Evolutionary conservation across 2,888 invertebrate genomes (phyloP), one percentile per base, ranked within the genome.

Genomic region (Cybosia mesomella): DNA sequence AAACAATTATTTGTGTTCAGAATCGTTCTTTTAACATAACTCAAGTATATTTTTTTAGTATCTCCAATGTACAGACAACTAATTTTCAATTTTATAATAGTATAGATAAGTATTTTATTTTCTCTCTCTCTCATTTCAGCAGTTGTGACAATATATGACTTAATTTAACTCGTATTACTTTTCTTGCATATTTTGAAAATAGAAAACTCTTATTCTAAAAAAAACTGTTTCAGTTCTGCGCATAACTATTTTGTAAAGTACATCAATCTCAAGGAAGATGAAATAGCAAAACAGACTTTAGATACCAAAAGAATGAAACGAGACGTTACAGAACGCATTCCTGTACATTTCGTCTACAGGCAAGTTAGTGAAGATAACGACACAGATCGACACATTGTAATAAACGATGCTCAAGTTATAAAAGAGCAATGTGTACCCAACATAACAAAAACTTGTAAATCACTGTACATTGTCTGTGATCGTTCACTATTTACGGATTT

Each of bases 401-500:
- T 95, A 64, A 85, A 87, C 71, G 88, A 93, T 18, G 92, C 92
- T 22, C 87, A 93, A 86, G 73, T 93, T 21, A 75, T 95, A 21
- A 91, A 92, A 85, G 93, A 94, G 77, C 83, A 91, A 69, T 95
- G 95, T 82, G 87, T 94, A 32, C 94, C 93, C 1, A 94, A 93
- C 73, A 85, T 94, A 32, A 93, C 91, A 54, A 94, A 90, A 85
- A 91, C 91, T 22, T 96, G 96, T 81, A 92, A 92, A 86, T 95
- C 95, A 28, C 84, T 96, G 22, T 96, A 95, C 79, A 91, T 96
- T 18, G 92, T 87, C 76, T 96, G 96, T 82, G 93, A 95, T 39
- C 91, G 93, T 76, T 86, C 91, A 9, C 87, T 95, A 18, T 92
- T 87, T 68, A 91, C 91, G 39, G 83, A 91, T 71, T 91, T 91